Conservation (phyloP, 1,140 invertebrate genomes). For the Macrostomum lignano region DNA sequence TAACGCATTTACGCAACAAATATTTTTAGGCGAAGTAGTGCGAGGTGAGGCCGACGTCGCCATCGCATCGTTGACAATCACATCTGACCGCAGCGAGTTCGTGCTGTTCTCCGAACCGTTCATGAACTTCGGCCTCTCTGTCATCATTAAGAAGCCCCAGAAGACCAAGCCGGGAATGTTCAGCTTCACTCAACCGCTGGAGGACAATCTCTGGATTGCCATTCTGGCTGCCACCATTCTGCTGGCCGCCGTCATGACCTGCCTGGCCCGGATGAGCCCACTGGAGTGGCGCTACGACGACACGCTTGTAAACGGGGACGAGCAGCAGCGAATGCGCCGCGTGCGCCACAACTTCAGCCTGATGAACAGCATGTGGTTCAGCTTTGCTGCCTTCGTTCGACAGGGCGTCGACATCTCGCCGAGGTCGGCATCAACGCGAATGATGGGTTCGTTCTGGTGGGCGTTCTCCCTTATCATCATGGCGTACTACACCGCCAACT, state of each 20-base stretch:
- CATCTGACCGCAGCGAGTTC: constrained; percentile 13
- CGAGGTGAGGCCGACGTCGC: constrained; percentile 9
- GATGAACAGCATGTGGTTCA: constrained; percentile 62
- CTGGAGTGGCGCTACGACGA: constrained; percentile 55
- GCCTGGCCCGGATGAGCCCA: constrained; percentile 66
- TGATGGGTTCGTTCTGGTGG: constrained; percentile 17
- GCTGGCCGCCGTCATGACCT: constrained; percentile 65
- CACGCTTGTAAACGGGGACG: no score
- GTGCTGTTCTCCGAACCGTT: constrained; percentile 78
- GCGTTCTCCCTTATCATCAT: constrained; percentile 26
- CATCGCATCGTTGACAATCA: constrained; percentile 9
- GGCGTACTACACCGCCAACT: constrained; percentile 28
- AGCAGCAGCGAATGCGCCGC: no score
- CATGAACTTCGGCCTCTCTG: constrained; percentile 77
- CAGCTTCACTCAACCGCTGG: constrained; percentile 73
- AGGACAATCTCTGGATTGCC: constrained; percentile 82
- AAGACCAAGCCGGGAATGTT: constrained; percentile 69
- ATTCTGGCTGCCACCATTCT: constrained; percentile 55
- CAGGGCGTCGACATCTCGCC: constrained; percentile 87
- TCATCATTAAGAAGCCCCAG: constrained; percentile 83
- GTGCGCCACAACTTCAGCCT: no score
- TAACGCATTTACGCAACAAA: no score
- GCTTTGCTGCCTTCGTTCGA: constrained; percentile 84
- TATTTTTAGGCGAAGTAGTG: constrained; percentile 12
- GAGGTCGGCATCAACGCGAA: constrained; percentile 33